Evolutionary conservation across 1,140 invertebrate genomes (phyloP).

Genomic region (Cydia splendana): DNA sequence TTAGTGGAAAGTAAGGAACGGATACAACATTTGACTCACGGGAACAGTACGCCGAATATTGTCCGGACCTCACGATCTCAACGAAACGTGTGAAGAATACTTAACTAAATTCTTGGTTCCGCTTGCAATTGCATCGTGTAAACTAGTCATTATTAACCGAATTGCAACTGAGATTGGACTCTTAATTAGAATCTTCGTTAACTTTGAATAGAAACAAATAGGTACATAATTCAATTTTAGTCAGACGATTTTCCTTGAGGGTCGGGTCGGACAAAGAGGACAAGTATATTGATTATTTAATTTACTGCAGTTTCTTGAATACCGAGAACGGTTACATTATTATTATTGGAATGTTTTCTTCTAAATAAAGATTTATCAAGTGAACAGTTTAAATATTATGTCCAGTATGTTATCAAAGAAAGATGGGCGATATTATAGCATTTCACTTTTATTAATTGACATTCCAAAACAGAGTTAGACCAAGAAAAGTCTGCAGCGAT

Average conservation of each 20-base stretch:
- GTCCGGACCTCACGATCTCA: constrained; percentile 48
- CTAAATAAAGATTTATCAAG: too few relatives aligned
- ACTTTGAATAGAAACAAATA: constrained; percentile 11
- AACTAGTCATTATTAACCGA: constrained; percentile 21
- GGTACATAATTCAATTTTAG: background rate
- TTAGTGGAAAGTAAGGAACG: constrained; percentile 37
- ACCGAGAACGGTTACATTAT: too few relatives aligned
- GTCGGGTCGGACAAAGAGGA: too few relatives aligned
- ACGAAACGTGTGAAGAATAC: constrained; percentile 43
- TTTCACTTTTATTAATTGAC: background rate
- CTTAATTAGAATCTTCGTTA: background rate
- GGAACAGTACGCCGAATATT: constrained; percentile 59
- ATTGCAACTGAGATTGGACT: constrained; percentile 8
- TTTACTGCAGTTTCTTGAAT: too few relatives aligned
- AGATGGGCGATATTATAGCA: too few relatives aligned
- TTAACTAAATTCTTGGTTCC: constrained; percentile 28
- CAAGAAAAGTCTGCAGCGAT: too few relatives aligned
- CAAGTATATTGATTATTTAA: constrained; percentile 3
- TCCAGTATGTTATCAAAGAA: too few relatives aligned
- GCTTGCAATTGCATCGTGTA: constrained; percentile 11
- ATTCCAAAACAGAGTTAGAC: too few relatives aligned
- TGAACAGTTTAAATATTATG: too few relatives aligned
- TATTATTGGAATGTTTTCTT: too few relatives aligned
- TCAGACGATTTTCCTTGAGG: background rate
- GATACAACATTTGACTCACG: constrained; percentile 58